Conservation (phyloP, 2,888 invertebrate genomes). For the Carabus problematicus region DNA sequence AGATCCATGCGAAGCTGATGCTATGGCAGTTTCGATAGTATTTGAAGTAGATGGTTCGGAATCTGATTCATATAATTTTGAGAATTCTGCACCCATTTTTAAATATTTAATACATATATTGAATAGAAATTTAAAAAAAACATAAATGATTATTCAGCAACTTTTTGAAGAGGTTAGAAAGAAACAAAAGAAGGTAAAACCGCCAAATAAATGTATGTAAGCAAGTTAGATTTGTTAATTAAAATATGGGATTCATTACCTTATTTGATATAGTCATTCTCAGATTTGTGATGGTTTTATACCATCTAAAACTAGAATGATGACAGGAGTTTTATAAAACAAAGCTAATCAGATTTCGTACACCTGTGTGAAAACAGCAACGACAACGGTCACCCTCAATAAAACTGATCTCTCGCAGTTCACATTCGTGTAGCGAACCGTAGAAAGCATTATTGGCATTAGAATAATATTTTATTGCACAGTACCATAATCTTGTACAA, state of each 20-base stretch:
- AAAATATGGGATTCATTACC: slow-evolving; percentile 27
- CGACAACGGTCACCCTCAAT: too few relatives aligned
- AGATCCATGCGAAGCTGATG: neutral
- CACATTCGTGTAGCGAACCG: too few relatives aligned
- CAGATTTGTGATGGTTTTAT: slow-evolving; percentile 16
- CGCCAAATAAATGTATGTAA: neutral
- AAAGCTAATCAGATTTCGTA: too few relatives aligned
- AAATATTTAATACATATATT: neutral
- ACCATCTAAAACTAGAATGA: slow-evolving; percentile 20
- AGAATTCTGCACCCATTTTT: slow-evolving; percentile 34
- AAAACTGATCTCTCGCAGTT: too few relatives aligned
- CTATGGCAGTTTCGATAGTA: neutral
- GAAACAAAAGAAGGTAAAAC: slow-evolving; percentile 25
- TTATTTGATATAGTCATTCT: slow-evolving; percentile 39
- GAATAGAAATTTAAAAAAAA: neutral
- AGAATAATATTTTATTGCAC: too few relatives aligned
- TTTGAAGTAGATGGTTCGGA: slow-evolving; percentile 17
- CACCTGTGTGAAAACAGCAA: too few relatives aligned
- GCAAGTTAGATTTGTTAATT: neutral
- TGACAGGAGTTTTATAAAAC: slow-evolving; percentile 12
- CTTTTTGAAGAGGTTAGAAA: slow-evolving; percentile 31
- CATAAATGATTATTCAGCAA: slow-evolving; percentile 35
- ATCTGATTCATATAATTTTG: slow-evolving; percentile 16
- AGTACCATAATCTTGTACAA: too few relatives aligned
- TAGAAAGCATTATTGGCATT: too few relatives aligned